These are phyloP conservation scores for Apodemus sylvaticus DNA, from an alignment of 2,113 vertebrate genomes.

Conservation along the genomic window DNA sequence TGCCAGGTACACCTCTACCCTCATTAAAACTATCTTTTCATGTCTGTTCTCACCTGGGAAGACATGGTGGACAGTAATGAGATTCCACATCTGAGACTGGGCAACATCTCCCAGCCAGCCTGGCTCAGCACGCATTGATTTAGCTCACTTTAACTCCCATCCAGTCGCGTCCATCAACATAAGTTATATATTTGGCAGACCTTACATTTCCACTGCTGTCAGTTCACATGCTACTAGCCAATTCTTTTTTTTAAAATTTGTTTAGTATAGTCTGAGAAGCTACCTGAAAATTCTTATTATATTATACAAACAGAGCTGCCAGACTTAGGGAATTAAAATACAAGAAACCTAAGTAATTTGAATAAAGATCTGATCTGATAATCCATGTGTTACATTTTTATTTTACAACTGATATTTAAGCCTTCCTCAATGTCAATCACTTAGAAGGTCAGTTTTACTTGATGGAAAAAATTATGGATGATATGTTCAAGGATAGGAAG, in stretches of 20 bases:
- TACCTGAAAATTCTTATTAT: constrained; percentile 9
- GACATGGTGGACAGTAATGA: constrained; percentile 28
- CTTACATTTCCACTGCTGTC: not conserved
- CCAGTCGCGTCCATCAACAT: not conserved
- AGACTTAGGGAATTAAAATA: constrained; percentile 38
- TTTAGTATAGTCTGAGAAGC: not conserved
- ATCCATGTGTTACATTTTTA: constrained; percentile 1
- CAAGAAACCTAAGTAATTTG: not conserved
- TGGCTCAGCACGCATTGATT: not conserved
- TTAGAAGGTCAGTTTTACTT: not conserved
- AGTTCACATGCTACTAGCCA: not conserved
- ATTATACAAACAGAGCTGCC: not conserved
- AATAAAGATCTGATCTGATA: not conserved
- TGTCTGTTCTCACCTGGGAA: constrained; percentile 55
- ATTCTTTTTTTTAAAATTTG: not conserved
- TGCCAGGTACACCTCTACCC: constrained; percentile 49
- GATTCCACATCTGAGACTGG: constrained; percentile 39
- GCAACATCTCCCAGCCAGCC: not conserved
- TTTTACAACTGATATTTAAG: constrained; percentile 8
- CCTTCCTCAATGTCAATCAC: not conserved
- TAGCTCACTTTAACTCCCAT: not conserved
- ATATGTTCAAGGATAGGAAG: not conserved
- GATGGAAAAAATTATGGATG: not conserved
- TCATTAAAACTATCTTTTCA: constrained; percentile 58
- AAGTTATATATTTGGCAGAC: not conserved